phyloP scores from a whole-genome alignment of 2,113 vertebrate genomes.

The Herpailurus yagouaroundi region DNA sequence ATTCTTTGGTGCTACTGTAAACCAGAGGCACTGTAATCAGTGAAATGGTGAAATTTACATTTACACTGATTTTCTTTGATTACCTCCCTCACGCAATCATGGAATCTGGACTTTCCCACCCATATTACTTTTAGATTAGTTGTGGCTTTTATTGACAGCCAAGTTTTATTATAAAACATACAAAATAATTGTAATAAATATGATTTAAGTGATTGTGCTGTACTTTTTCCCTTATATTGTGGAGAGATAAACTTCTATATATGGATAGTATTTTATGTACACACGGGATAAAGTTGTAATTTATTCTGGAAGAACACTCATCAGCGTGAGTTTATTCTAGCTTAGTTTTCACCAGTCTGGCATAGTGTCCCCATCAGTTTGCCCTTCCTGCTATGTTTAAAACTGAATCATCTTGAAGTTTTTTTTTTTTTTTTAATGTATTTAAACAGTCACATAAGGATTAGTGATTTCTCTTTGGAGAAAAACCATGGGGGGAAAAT shows the following conservation, averaged over 20 bases:
- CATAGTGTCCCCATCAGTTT: not conserved
- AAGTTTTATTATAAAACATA: not conserved
- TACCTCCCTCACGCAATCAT: not conserved
- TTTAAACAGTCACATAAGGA: not conserved
- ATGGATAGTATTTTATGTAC: not conserved
- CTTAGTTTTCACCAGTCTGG: not conserved
- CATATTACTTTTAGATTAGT: not conserved
- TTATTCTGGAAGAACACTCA: not conserved
- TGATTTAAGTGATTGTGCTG: not conserved
- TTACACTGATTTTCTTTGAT: constrained; percentile 5
- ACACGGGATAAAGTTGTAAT: not conserved
- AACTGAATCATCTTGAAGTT: not conserved
- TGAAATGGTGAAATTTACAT: not conserved
- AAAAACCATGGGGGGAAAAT: not conserved
- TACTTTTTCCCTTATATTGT: not conserved
- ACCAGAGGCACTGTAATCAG: constrained; percentile 12
- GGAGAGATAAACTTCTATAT: not conserved
- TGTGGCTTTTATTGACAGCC: not conserved
- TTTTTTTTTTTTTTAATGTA: not conserved
- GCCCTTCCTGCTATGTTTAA: not conserved
- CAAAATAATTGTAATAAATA: not conserved
- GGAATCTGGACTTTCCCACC: not conserved
- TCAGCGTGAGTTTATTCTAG: not conserved
- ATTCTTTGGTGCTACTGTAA: not conserved
- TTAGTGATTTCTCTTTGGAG: not conserved